These are phyloP conservation scores for Macrotrachela quadricornifera DNA, from an alignment of 1,140 invertebrate genomes.

Conservation along the genomic window DNA sequence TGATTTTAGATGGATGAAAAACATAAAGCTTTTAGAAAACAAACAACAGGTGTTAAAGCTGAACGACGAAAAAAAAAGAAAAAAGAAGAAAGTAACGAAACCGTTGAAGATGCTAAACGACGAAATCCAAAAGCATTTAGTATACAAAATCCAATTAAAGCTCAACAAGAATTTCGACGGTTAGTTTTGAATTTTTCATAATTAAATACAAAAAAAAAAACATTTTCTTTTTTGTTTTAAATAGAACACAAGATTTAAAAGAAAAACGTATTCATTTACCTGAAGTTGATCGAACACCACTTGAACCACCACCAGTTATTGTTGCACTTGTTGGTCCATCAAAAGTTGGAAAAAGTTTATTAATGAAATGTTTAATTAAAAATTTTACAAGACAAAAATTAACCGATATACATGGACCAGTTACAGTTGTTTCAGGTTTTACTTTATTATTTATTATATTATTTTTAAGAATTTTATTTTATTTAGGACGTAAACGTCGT, in stretches of 20 bases:
- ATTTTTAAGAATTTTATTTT: not conserved
- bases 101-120: not conserved
- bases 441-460: not conserved
- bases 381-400: constrained; percentile 70
- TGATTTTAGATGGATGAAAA: too few relatives aligned
- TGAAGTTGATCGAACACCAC: constrained; percentile 65
- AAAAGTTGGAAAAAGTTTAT: constrained; percentile 82
- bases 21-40: too few relatives aligned
- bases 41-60: too few relatives aligned
- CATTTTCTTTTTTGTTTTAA: not conserved
- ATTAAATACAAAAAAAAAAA: not conserved
- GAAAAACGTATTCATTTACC: constrained; percentile 86
- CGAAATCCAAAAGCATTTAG: constrained; percentile 5
- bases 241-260: constrained; percentile 47
- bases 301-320: constrained; percentile 69
- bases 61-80: too few relatives aligned
- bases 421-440: constrained; percentile 57
- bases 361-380: constrained; percentile 74
- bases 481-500: constrained; percentile 44
- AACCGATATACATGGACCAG: constrained; percentile 63
- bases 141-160: constrained; percentile 1
- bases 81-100: not conserved
- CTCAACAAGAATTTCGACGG: constrained; percentile 5
- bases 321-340: constrained; percentile 88
- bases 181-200: too few relatives aligned